Evolutionary conservation across 2,113 vertebrate species (phyloP), one percentile per base, ranked within the genome.

Genomic region (Casuarius casuarius): DNA sequence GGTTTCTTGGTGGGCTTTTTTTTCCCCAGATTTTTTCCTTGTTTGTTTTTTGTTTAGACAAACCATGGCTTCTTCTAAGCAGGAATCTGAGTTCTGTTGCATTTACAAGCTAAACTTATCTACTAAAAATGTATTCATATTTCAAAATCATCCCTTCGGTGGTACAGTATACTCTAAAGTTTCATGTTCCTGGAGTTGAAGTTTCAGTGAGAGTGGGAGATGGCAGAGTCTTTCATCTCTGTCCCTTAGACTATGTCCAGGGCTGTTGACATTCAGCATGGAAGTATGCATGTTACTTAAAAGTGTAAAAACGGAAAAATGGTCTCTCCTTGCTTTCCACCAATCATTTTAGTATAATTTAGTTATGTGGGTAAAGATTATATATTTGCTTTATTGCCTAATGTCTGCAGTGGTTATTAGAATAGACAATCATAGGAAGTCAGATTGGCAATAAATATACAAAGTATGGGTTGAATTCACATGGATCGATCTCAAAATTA

Each of bases 391-490:
- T 70, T 56, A 20, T 61, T 46, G 58, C 12, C 0, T n/a, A 33
- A 17, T 4, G 59, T 48, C 28, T 21, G 58, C 54, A 26, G 17
- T 18, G 35, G 28, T 63, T 65, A 29, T 54, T 80, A 6, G 42
- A 61, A 87, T 40, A 38, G 44, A 4, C 31, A 19, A 52, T 21
- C 31, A 8, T 44, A 35, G 33, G 21, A 2, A 0, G 0, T 33
- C 58, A 67, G 51, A 29, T 76, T 49, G 62, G 46, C 63, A 61
- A 9, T n/a, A 79, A 63, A 56, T 5, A 44, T 2, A 1, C 58
- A 46, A 12, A 52, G 35, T 49, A 25, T 12, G 75, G 38, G 14
- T 31, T 48, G 44, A 23, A 31, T 38, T 29, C 51, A 7, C 44
- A 7, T 12, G 35, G 56, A 21, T 74, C 21, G 3, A 7, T 62